Evolutionary conservation across 2,113 vertebrate genomes (phyloP).

Genomic region (Sebastes schlegelii): DNA sequence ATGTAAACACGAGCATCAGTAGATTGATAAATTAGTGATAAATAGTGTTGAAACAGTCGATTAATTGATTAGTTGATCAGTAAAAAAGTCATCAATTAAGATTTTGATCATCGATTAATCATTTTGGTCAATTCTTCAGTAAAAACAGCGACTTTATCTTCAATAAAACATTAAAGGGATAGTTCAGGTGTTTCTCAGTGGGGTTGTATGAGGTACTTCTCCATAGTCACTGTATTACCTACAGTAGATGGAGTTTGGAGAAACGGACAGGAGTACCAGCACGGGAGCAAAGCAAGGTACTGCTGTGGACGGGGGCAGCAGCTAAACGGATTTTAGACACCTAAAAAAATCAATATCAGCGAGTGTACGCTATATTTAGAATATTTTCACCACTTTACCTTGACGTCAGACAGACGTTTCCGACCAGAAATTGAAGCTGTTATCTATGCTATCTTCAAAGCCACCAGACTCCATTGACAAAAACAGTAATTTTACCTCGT

Average conservation of each 20-base stretch:
- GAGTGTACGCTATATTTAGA: not conserved
- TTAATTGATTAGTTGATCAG: not conserved
- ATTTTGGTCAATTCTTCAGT: not conserved
- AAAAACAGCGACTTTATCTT: not conserved
- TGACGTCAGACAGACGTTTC: not conserved
- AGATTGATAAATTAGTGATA: not conserved
- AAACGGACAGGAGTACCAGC: too few species aligned
- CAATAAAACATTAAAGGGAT: not conserved
- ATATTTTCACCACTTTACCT: not conserved
- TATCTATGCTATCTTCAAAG: not conserved
- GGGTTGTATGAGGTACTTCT: not conserved
- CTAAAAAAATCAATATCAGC: not conserved
- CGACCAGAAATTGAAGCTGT: not conserved
- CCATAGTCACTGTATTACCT: not conserved
- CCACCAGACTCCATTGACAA: not conserved
- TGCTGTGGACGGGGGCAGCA: not conserved
- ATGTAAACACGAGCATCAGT: constrained; percentile 37
- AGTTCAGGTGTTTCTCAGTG: not conserved
- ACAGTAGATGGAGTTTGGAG: too few species aligned
- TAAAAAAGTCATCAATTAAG: not conserved
- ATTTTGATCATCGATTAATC: not conserved
- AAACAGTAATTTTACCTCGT: not conserved
- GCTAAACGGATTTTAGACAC: not conserved
- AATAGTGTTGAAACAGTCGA: constrained; percentile 11
- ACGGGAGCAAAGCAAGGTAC: not conserved